Conservation (phyloP, 2,113 vertebrate species). For the Brachyistius frenatus region DNA sequence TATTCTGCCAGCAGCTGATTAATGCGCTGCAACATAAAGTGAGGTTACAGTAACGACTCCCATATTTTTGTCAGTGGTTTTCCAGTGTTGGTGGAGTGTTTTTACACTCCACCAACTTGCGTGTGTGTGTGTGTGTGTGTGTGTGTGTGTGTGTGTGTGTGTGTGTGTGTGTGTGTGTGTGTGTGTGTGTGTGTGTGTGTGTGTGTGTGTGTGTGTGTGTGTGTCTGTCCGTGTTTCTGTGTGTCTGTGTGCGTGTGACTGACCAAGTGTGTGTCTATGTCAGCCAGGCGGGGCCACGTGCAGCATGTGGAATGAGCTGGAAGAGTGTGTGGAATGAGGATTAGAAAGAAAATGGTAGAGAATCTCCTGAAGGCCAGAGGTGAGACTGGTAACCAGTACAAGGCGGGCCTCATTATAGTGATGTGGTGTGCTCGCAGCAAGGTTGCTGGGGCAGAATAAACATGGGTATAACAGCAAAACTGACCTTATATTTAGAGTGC, state of each 20-base stretch:
- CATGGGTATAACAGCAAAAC: not conserved
- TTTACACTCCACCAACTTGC: too few species aligned
- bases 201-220: too few species aligned
- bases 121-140: too few species aligned
- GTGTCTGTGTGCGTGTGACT: not conserved
- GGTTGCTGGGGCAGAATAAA: slow-evolving; percentile 11
- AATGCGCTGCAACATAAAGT: slow-evolving; percentile 25
- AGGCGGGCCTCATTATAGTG: slow-evolving; percentile 31
- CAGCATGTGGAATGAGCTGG: slow-evolving; percentile 37
- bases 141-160: too few species aligned
- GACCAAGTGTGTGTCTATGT: not conserved
- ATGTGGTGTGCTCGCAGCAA: not conserved
- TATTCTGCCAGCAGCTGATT: slow-evolving; percentile 29
- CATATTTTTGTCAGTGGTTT: slow-evolving; percentile 19
- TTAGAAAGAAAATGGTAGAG: slow-evolving; percentile 19
- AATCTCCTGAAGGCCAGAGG: slow-evolving; percentile 45
- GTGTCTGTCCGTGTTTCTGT: not conserved
- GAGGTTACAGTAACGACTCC: slow-evolving; percentile 24
- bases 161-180: too few species aligned
- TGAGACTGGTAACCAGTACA: slow-evolving; percentile 21
- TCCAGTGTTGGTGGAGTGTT: not conserved
- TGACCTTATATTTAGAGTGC: slow-evolving; percentile 18
- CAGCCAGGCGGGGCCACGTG: slow-evolving; percentile 7
- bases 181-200: too few species aligned
- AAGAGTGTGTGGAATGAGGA: slow-evolving; percentile 34